These are phyloP conservation scores for Pterophyllum scalare DNA, from an alignment of 2,113 vertebrate genomes.

Conservation along the genomic window DNA sequence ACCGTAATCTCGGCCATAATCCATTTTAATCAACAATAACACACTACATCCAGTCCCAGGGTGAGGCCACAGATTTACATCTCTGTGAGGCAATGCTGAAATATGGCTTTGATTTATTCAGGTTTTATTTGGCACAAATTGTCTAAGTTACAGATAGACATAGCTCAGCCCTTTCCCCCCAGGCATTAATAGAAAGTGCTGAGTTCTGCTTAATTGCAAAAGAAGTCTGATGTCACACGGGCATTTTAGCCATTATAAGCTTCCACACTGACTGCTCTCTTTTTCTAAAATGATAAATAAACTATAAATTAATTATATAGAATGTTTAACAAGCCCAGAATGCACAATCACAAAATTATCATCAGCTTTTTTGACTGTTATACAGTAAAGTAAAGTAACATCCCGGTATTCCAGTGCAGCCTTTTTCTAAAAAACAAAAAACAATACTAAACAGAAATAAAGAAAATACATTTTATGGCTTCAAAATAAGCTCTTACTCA, in stretches of 20 bases:
- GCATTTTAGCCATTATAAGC: conserved; percentile 26
- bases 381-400: not conserved
- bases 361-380: not conserved
- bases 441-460: not conserved
- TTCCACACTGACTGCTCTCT: not conserved
- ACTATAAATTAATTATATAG: not conserved
- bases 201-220: conserved; percentile 67
- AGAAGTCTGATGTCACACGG: conserved; percentile 55
- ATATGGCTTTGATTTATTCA: conserved; percentile 82
- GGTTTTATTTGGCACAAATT: conserved; percentile 82
- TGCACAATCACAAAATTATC: not conserved
- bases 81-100: conserved; percentile 71
- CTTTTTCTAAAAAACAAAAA: no score
- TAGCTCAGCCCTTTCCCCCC: conserved; percentile 49
- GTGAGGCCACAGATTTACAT: conserved; percentile 78
- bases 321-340: not conserved
- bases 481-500: not conserved
- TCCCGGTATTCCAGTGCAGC: no score
- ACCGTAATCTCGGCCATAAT: conserved; percentile 77
- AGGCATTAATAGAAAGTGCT: conserved; percentile 58
- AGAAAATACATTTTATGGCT: not conserved
- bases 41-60: conserved; percentile 73
- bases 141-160: conserved; percentile 71
- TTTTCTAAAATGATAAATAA: conserved; percentile 5
- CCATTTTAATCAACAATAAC: conserved; percentile 84